Conservation (phyloP, 2,888 invertebrate genomes). For the Drosophila lutescens region DNA sequence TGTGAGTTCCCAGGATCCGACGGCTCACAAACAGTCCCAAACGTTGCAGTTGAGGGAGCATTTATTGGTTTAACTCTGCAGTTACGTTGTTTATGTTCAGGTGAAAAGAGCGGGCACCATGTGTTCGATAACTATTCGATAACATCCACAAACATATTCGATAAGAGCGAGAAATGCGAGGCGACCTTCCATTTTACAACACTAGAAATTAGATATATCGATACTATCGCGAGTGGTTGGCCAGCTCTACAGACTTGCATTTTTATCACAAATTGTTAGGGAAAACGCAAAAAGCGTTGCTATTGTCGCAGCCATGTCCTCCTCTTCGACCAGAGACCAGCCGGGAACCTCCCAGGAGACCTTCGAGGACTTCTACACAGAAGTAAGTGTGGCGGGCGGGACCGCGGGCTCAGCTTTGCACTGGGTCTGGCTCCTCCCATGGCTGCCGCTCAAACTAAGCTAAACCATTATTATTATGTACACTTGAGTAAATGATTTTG, state of each 20-base stretch:
- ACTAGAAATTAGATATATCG: neutral
- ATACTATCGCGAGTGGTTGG: too few relatives aligned
- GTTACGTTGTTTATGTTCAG: neutral
- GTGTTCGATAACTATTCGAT: conserved; percentile 10
- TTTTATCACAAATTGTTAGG: conserved; percentile 15
- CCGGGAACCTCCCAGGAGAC: conserved; percentile 86
- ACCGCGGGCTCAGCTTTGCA: conserved; percentile 14
- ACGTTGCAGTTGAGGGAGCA: conserved; percentile 41
- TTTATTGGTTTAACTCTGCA: conserved; percentile 11
- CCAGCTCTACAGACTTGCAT: neutral
- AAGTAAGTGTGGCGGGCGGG: conserved; percentile 86
- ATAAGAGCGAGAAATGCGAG: too few relatives aligned
- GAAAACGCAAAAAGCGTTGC: conserved; percentile 26
- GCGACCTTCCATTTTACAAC: neutral
- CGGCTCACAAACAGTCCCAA: conserved; percentile 5
- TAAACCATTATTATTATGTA: conserved; percentile 37
- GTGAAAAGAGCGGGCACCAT: conserved; percentile 3
- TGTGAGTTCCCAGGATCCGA: neutral
- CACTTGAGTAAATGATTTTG: conserved; percentile 67
- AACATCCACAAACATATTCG: neutral
- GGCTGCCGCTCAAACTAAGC: conserved; percentile 29
- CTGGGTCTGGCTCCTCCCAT: conserved; percentile 21
- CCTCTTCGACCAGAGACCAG: conserved; percentile 61
- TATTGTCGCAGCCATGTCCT: conserved; percentile 59
- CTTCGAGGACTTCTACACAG: conserved; percentile 92